Conservation (phyloP, 2,113 vertebrate species). For the Syngnathus floridae region DNA sequence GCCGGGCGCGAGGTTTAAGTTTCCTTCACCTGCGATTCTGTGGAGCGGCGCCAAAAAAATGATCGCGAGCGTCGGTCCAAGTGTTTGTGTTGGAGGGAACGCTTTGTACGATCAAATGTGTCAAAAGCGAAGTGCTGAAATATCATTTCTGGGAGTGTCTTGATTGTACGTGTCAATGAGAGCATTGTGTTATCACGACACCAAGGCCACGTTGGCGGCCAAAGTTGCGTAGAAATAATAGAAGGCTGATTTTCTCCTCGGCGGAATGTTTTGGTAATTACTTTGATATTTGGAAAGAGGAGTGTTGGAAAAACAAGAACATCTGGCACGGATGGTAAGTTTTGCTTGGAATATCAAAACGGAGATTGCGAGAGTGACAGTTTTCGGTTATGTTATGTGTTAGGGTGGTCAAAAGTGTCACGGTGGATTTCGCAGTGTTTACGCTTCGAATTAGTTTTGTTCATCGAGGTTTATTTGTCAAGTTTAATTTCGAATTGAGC, state of each 20-base stretch:
- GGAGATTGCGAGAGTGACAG: slow-evolving; percentile 23
- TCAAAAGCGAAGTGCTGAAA: slow-evolving; percentile 30
- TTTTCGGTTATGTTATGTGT: slow-evolving; percentile 3
- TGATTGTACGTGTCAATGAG: slow-evolving; percentile 26
- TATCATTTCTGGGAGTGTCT: slow-evolving; percentile 25
- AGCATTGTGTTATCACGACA: slow-evolving; percentile 51
- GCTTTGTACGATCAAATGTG: slow-evolving; percentile 23
- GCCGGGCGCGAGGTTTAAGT: slow-evolving; percentile 33
- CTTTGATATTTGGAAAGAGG: slow-evolving; percentile 43
- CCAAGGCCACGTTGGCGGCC: slow-evolving; percentile 48
- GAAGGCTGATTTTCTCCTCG: slow-evolving; percentile 37
- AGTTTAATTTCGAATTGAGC: no score
- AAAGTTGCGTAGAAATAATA: slow-evolving; percentile 53
- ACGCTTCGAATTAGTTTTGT: no score
- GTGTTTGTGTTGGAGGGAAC: slow-evolving; percentile 4
- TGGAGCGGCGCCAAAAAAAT: slow-evolving; percentile 54
- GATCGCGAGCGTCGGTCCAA: slow-evolving; percentile 31
- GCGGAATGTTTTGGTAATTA: slow-evolving; percentile 48
- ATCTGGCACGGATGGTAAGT: slow-evolving; percentile 50
- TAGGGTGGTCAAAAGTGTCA: background rate
- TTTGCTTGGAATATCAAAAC: slow-evolving; percentile 35
- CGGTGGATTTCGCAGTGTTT: background rate
- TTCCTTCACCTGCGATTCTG: slow-evolving; percentile 50
- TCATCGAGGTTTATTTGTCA: no score
- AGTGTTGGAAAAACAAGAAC: slow-evolving; percentile 10